Evolutionary conservation across 2,113 vertebrate species (phyloP).

Genomic region (Ammodytes dubius): DNA sequence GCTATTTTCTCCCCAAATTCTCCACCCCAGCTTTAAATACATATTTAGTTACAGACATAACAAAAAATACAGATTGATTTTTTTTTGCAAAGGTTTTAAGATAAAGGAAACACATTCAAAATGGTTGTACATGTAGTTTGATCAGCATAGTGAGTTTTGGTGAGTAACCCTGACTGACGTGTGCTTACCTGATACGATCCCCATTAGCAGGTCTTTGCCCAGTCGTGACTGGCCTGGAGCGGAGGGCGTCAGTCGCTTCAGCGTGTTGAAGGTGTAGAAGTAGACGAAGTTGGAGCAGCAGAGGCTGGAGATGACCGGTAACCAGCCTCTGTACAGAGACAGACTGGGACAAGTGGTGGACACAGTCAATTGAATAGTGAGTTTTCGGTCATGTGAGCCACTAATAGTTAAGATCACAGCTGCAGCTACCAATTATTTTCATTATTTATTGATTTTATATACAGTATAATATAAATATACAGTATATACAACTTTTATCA

Average conservation of each 20-base stretch:
- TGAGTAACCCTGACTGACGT: not conserved
- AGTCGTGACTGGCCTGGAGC: constrained; percentile 68
- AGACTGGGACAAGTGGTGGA: constrained; percentile 65
- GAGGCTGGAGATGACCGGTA: constrained; percentile 88
- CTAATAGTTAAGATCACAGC: not conserved
- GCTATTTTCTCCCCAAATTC: too few species aligned
- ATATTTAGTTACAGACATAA: too few species aligned
- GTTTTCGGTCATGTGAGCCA: not conserved
- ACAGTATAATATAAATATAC: too few species aligned
- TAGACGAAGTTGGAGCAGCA: constrained; percentile 90
- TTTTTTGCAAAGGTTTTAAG: too few species aligned
- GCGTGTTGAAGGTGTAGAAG: constrained; percentile 88
- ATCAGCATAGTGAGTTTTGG: too few species aligned
- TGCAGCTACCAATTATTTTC: not conserved
- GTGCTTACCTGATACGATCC: constrained; percentile 82
- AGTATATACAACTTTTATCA: too few species aligned
- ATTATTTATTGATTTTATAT: not conserved
- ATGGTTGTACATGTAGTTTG: too few species aligned
- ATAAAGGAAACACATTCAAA: too few species aligned
- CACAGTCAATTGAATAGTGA: not conserved
- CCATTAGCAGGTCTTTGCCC: constrained; percentile 84
- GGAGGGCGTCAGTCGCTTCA: constrained; percentile 77
- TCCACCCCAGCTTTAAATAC: too few species aligned
- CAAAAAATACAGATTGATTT: too few species aligned
- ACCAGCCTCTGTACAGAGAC: constrained; percentile 88